Conservation (phyloP, 1,140 invertebrate species). For the Trissolcus basalis region DNA sequence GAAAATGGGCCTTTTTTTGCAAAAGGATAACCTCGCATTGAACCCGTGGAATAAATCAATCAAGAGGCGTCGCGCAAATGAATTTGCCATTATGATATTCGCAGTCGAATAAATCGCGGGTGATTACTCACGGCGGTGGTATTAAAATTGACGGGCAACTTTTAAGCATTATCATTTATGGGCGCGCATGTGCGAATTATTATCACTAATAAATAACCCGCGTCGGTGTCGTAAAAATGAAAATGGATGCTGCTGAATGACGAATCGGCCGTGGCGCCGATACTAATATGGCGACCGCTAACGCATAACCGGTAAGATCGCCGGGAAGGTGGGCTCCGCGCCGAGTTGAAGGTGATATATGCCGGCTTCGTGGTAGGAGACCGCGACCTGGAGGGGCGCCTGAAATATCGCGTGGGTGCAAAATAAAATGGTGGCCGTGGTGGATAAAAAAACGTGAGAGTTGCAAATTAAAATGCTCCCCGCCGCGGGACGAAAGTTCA, state of each 20-base stretch:
- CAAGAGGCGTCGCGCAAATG: constrained; percentile 9
- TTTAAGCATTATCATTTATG: constrained; percentile 49
- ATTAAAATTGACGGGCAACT: constrained; percentile 44
- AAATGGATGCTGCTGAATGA: constrained; percentile 51
- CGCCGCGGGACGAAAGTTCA: constrained; percentile 3
- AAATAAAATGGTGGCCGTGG: constrained; percentile 71
- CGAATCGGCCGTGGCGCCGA: constrained; percentile 47
- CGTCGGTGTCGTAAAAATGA: constrained; percentile 40
- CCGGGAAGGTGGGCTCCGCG: constrained; percentile 54
- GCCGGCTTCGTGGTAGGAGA: constrained; percentile 61
- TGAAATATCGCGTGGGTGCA: constrained; percentile 72
- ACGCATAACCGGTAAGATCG: constrained; percentile 54
- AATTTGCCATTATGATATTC: constrained; percentile 44
- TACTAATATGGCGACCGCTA: constrained; percentile 63
- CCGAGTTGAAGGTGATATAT: constrained; percentile 71
- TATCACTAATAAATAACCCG: constrained; percentile 42
- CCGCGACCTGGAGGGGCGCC: constrained; percentile 52
- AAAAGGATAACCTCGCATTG: not conserved
- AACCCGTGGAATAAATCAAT: constrained; percentile 36
- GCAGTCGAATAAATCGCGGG: constrained; percentile 35
- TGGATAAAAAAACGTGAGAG: constrained; percentile 9
- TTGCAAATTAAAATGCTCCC: constrained; percentile 53
- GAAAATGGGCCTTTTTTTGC: not conserved
- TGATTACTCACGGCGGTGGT: constrained; percentile 28
- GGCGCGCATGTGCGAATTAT: constrained; percentile 42